These are phyloP conservation scores for Pao palembangensis DNA, from an alignment of 2,113 vertebrate species.

Conservation along the genomic window DNA sequence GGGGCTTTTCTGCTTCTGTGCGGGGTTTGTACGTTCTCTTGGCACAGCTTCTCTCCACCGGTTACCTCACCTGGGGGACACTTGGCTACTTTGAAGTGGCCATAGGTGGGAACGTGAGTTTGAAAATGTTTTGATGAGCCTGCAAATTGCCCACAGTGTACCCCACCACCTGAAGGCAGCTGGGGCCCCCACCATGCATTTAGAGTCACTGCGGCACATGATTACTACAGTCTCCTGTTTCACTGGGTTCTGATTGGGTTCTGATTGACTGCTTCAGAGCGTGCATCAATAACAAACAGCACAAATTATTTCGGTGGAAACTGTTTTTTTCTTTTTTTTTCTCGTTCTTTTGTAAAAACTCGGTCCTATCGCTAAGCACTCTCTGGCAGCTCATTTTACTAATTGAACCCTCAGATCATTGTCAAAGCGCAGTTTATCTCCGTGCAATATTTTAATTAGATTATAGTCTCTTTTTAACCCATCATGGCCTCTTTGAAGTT, in stretches of 20 bases:
- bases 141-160: too few relatives aligned
- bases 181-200: too few relatives aligned
- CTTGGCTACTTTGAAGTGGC: too few relatives aligned
- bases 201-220: not conserved
- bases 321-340: not conserved
- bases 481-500: constrained; percentile 96
- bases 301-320: not conserved
- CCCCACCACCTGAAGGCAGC: too few relatives aligned
- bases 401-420: constrained; percentile 93
- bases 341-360: too few relatives aligned
- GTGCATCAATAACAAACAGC: too few relatives aligned
- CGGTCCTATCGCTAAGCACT: constrained; percentile 72
- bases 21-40: too few relatives aligned
- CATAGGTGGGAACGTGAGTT: too few relatives aligned
- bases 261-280: not conserved
- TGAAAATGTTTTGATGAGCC: too few relatives aligned
- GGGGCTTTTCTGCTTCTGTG: too few relatives aligned
- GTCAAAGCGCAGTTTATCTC: constrained; percentile 98
- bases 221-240: not conserved
- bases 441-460: constrained; percentile 99
- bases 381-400: constrained; percentile 86
- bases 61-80: too few relatives aligned
- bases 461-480: constrained; percentile 99
- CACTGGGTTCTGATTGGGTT: not conserved
- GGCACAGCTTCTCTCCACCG: too few relatives aligned